Evolutionary conservation across 2,113 vertebrate species (phyloP).

Genomic region (Neoarius graeffei): DNA sequence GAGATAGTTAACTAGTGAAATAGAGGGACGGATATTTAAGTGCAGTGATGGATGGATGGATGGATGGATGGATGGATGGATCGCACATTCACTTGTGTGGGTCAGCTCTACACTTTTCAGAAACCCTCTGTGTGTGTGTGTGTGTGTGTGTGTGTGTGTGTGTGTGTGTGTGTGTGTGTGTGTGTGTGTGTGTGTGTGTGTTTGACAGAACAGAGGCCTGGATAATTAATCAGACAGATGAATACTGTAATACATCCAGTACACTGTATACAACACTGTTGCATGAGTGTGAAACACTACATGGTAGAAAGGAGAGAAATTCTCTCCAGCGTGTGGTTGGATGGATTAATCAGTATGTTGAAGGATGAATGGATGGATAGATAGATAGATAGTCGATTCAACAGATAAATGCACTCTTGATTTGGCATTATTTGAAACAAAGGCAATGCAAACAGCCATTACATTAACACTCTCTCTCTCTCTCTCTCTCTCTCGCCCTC

Average conservation of each 20-base stretch:
- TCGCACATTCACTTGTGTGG: not conserved
- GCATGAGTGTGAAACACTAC: not conserved
- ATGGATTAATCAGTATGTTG: not conserved
- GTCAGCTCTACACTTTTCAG: not conserved
- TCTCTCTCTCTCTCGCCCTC: constrained; percentile 19
- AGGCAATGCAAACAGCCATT: constrained; percentile 13
- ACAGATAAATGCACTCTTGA: not conserved
- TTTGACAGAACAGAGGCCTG: not conserved
- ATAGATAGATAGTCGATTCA: not conserved
- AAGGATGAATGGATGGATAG: not conserved
- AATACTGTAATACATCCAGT: not conserved
- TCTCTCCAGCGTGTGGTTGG: not conserved
- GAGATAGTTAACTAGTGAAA: not conserved
- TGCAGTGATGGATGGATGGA: not conserved
- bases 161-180: not conserved
- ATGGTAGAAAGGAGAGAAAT: not conserved
- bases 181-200: not conserved
- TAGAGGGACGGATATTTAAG: not conserved
- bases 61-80: not conserved
- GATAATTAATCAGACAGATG: not conserved
- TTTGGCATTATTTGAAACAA: constrained; percentile 38
- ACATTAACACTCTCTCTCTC: not conserved
- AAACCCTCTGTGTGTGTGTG: not conserved
- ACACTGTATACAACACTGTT: not conserved
- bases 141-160: not conserved